Conservation (phyloP, 1,140 invertebrate genomes). For the Megalonaias nervosa region DNA sequence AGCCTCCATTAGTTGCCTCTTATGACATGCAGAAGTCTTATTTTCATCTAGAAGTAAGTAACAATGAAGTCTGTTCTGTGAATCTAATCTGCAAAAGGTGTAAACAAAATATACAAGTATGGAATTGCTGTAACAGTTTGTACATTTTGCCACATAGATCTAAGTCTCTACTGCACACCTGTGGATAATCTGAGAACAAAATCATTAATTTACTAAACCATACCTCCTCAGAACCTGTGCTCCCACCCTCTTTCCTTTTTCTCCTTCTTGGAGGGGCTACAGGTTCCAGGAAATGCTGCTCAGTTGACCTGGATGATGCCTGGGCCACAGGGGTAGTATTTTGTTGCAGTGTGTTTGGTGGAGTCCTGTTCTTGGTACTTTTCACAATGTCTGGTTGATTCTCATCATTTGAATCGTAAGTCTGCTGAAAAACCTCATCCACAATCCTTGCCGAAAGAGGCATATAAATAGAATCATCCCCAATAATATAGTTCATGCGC, state of each 20-base stretch:
- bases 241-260: slow-evolving; percentile 33
- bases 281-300: slow-evolving; percentile 27
- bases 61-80: no score
- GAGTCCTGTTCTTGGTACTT: slow-evolving; percentile 83
- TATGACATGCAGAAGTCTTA: no score
- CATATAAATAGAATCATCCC: background rate
- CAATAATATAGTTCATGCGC: slow-evolving; percentile 29
- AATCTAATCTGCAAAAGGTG: no score
- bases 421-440: slow-evolving; percentile 28
- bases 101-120: no score
- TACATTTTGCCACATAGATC: no score
- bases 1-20: no score
- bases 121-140: no score
- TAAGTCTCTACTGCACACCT: no score
- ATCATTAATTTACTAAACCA: no score
- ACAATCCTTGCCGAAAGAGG: background rate
- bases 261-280: slow-evolving; percentile 37
- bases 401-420: slow-evolving; percentile 29
- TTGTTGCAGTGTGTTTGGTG: slow-evolving; percentile 54
- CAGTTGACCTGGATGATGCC: slow-evolving; percentile 69
- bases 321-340: slow-evolving; percentile 86
- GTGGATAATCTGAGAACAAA: no score
- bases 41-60: no score
- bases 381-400: slow-evolving; percentile 93
- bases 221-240: no score